Evolutionary conservation across 2,113 vertebrate genomes (phyloP).

Genomic region (Zosterops pallidus): DNA sequence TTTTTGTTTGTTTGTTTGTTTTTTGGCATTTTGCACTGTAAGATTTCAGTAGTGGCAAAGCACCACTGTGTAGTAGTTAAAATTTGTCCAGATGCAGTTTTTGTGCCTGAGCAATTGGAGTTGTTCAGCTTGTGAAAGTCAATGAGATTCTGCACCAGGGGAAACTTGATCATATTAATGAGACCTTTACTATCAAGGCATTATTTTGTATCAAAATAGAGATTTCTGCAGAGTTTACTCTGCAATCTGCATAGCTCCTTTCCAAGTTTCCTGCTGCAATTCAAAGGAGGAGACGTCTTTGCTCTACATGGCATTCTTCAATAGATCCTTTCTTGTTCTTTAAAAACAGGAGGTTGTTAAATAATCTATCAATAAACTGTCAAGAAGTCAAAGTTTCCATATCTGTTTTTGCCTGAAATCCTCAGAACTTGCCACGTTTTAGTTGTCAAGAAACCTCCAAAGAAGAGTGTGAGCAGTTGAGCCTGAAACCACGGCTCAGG

Average conservation of each 20-base stretch:
- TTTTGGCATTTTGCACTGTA: background rate
- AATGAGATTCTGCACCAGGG: background rate
- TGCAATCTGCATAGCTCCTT: background rate
- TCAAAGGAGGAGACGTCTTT: background rate
- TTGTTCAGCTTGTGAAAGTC: background rate
- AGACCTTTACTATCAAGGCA: background rate
- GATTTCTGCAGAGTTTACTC: background rate
- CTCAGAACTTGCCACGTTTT: slow-evolving; percentile 15
- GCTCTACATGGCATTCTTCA: slow-evolving; percentile 1
- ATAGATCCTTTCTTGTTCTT: slow-evolving; percentile 24
- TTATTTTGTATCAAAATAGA: background rate
- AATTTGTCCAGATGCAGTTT: background rate
- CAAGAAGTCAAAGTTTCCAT: slow-evolving; percentile 38
- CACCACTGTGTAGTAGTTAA: background rate
- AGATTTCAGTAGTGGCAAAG: background rate
- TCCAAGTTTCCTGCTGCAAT: background rate
- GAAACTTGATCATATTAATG: background rate
- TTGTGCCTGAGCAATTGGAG: background rate
- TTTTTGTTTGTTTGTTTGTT: background rate
- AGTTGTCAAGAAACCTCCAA: background rate
- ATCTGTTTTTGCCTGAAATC: slow-evolving; percentile 40
- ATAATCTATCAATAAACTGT: slow-evolving; percentile 58
- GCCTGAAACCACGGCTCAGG: slow-evolving; percentile 52
- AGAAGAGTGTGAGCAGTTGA: slow-evolving; percentile 6
- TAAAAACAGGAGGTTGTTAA: slow-evolving; percentile 43